Evolutionary conservation across 2,113 vertebrate species (phyloP), one percentile per base, ranked within the genome.

Genomic region (Aspidoscelis tigris): DNA sequence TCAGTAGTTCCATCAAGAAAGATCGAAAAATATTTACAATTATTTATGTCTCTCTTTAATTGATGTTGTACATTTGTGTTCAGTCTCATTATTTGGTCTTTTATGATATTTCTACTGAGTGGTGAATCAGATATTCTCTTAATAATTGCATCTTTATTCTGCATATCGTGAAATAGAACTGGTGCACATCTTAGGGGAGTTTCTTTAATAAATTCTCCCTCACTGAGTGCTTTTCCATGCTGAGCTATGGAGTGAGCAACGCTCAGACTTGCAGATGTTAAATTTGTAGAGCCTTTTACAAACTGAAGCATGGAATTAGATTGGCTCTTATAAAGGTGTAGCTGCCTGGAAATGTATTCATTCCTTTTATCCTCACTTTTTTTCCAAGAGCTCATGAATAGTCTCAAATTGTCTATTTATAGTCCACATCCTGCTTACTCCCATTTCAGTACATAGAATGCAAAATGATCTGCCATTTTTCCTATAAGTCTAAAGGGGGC

Each of bases 331-430:
- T 73, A 73, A 41, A 75, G 74, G 82, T 76, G 73, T 84, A 76
- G 73, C 83, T 77, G 11, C 83, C 76, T 76, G 58, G 83, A 77
- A 84, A 84, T 78, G 39, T 77, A 84, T 78, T 84, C 83, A 74
- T 69, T 84, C 83, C 74, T 84, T 84, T 84, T 75, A 83, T 73
- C 22, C 70, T 47, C 81, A 64, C 33, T 69, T 55, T 39, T 43
- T 75, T 76, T 33, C 33, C 33, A 33, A 33, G 33, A 33, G 33
- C 33, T 33, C 33, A 33, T 33, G 33, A 33, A 33, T 33, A 33
- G 33, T 33, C 33, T 33, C 33, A 33, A 33, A 33, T 1, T 33
- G 33, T 33, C 33, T 33, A 33, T 33, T 33, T 33, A 33, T 33
- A 33, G 33, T 33, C 33, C 33, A 33, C 33, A 33, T 33, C 1